These are phyloP conservation scores for Noctua pronuba DNA, from an alignment of 2,888 invertebrate genomes.

Conservation along the genomic window DNA sequence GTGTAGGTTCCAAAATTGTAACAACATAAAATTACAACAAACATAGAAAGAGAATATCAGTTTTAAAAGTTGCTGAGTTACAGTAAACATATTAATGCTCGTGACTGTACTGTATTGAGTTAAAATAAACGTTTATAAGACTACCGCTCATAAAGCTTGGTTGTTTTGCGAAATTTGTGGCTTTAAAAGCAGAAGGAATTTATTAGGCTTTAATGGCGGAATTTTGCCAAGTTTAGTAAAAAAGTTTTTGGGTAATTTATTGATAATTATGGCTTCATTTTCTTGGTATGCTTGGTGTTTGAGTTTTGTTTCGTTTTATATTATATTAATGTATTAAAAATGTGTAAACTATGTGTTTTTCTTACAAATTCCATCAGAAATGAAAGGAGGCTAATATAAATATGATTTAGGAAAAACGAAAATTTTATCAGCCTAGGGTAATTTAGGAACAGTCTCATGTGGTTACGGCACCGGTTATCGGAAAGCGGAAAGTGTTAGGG, in stretches of 20 bases:
- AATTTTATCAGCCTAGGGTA: too few species aligned
- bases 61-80: neutral
- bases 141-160: slow-evolving; percentile 51
- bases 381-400: too few species aligned
- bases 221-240: slow-evolving; percentile 44
- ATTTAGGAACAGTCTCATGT: too few species aligned
- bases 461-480: too few species aligned
- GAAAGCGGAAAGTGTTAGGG: too few species aligned
- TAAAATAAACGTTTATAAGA: slow-evolving; percentile 63
- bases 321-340: too few species aligned
- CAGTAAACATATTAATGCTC: neutral
- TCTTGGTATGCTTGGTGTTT: neutral
- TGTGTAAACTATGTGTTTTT: too few species aligned
- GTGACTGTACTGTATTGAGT: slow-evolving; percentile 61
- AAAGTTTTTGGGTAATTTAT: slow-evolving; percentile 51
- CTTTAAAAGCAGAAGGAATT: slow-evolving; percentile 52
- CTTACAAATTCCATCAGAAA: too few species aligned
- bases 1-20: neutral
- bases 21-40: neutral
- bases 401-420: too few species aligned
- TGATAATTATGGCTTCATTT: slow-evolving; percentile 52
- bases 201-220: slow-evolving; percentile 62
- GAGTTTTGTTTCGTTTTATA: neutral
- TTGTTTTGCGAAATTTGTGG: slow-evolving; percentile 63
- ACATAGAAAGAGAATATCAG: neutral